phyloP scores from a whole-genome alignment of 2,797 vertebrate species.

The Chiloscyllium punctatum region DNA sequence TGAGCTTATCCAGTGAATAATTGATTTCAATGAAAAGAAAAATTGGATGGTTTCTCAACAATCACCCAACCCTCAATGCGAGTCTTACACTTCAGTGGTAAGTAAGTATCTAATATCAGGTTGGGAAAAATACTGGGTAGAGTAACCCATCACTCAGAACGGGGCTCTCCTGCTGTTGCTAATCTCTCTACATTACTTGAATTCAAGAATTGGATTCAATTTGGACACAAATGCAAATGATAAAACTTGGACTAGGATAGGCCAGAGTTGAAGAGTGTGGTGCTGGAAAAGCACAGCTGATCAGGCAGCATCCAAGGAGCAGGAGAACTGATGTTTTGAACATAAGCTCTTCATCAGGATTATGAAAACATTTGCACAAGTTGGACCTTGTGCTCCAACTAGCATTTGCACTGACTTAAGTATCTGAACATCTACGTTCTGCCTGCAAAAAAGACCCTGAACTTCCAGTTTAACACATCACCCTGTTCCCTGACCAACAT shows the following conservation, averaged over 20 bases:
- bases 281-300: no score
- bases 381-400: background rate
- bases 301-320: no score
- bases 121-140: background rate
- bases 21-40: background rate
- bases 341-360: no score
- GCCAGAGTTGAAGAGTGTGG: no score
- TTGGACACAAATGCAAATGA: background rate
- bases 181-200: no score
- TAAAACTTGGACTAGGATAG: background rate
- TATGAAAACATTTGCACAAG: background rate
- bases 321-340: no score
- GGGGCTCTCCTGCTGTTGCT: background rate
- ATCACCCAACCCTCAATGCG: background rate
- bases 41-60: background rate
- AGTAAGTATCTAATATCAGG: background rate
- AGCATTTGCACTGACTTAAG: background rate
- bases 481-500: no score
- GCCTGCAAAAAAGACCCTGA: no score
- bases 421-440: no score
- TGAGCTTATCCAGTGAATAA: background rate
- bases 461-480: no score
- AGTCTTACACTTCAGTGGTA: background rate
- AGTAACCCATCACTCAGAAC: background rate
- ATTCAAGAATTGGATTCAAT: background rate